Evolutionary conservation across 2,888 invertebrate species (phyloP).

Genomic region (Drosophila leonis): DNA sequence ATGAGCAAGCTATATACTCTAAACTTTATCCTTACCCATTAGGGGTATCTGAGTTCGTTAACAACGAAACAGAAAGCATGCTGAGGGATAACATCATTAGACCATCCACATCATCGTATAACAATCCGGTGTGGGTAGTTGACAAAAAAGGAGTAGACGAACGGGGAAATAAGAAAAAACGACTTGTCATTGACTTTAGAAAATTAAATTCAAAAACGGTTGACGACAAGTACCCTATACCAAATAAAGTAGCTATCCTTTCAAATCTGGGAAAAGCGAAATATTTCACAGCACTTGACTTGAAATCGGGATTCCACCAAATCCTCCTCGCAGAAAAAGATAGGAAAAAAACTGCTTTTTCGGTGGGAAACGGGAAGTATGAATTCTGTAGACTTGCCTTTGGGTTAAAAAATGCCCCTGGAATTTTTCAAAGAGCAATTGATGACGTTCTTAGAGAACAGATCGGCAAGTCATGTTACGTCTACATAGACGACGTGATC

Average conservation of each 20-base stretch:
- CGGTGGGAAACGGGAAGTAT: too few species aligned
- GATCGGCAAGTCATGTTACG: too few species aligned
- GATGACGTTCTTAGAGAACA: too few species aligned
- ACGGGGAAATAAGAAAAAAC: constrained; percentile 2
- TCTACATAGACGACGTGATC: too few species aligned
- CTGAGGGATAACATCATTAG: not conserved
- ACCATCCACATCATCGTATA: constrained; percentile 3
- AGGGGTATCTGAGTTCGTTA: constrained; percentile 13
- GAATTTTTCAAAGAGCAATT: too few species aligned
- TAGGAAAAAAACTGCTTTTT: too few species aligned
- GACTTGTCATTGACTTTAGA: not conserved
- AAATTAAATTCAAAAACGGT: constrained; percentile 46
- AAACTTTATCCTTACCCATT: not conserved
- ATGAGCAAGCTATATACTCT: not conserved
- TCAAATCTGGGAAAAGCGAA: constrained; percentile 70
- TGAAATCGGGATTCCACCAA: not conserved
- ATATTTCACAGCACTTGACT: constrained; percentile 78
- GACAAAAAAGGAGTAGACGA: not conserved
- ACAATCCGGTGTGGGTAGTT: constrained; percentile 9
- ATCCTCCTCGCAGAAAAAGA: not conserved
- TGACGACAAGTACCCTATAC: constrained; percentile 76
- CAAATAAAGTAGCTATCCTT: constrained; percentile 80
- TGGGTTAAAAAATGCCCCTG: too few species aligned
- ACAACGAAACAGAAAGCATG: not conserved
- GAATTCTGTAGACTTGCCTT: too few species aligned